Evolutionary conservation across 2,888 invertebrate genomes (phyloP).

Genomic region (Charanyca ferruginea): DNA sequence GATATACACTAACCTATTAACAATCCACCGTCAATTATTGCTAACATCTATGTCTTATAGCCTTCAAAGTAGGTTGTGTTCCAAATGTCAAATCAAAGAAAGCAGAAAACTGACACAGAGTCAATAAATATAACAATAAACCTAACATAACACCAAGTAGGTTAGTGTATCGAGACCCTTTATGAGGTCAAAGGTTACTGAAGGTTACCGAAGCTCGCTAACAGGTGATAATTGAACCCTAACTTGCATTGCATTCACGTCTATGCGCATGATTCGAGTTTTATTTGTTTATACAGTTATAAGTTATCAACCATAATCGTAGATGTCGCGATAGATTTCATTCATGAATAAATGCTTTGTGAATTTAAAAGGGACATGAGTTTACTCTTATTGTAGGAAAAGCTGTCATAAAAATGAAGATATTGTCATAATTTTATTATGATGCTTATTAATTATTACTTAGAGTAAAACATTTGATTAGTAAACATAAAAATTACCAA

Average conservation of each 20-base stretch:
- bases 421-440: constrained; percentile 1
- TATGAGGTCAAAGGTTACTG: constrained; percentile 81
- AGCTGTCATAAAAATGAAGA: constrained; percentile 2
- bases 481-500: no score
- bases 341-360: constrained; percentile 18
- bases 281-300: constrained; percentile 55
- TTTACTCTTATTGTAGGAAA: constrained; percentile 32
- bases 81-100: constrained; percentile 61
- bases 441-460: constrained; percentile 1
- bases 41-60: constrained; percentile 30
- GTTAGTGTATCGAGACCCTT: constrained; percentile 78
- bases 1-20: constrained; percentile 12
- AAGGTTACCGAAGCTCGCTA: constrained; percentile 73
- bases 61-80: constrained; percentile 49
- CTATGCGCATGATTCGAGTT: constrained; percentile 79
- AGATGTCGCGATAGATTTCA: constrained; percentile 38
- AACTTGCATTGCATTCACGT: constrained; percentile 75
- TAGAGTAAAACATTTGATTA: no score
- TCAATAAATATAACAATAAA: constrained; percentile 54
- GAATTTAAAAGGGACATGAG: constrained; percentile 9
- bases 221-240: constrained; percentile 83
- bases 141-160: constrained; percentile 61
- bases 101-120: constrained; percentile 46
- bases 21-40: constrained; percentile 31
- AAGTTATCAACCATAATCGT: constrained; percentile 36